These are phyloP conservation scores for Porites divaricata DNA, from an alignment of 92 coral and sea anemone genomes.

Conservation along the genomic window DNA sequence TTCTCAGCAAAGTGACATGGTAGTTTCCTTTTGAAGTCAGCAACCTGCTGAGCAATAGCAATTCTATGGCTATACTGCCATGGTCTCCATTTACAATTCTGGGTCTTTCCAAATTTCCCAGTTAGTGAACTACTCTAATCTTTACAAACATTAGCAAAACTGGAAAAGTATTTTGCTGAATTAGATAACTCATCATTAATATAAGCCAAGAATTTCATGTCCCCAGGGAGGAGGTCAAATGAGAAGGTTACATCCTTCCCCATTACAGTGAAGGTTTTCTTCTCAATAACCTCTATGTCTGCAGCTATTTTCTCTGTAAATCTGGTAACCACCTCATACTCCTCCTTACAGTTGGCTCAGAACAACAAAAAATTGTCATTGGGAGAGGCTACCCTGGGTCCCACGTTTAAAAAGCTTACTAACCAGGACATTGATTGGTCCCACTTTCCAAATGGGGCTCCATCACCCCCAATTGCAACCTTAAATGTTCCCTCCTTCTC, in stretches of 20 bases:
- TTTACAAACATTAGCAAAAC: slow-evolving; percentile 58
- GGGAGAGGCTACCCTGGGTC: slow-evolving; percentile 62
- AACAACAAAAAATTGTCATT: slow-evolving; percentile 40
- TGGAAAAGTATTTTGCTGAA: slow-evolving; percentile 55
- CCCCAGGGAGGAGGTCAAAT: too few relatives aligned
- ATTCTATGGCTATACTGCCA: slow-evolving; percentile 48
- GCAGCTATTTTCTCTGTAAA: slow-evolving; percentile 1
- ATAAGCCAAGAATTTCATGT: too few relatives aligned
- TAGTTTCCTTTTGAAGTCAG: too few relatives aligned
- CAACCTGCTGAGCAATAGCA: too few relatives aligned
- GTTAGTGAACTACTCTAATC: slow-evolving; percentile 14
- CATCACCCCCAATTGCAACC: slow-evolving; percentile 76
- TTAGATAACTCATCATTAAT: slow-evolving; percentile 57
- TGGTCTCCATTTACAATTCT: too few relatives aligned
- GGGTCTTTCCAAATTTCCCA: slow-evolving; percentile 52
- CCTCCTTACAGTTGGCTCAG: slow-evolving; percentile 50
- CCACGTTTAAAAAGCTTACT: slow-evolving; percentile 59
- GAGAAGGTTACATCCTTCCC: too few relatives aligned
- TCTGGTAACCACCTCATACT: slow-evolving; percentile 20
- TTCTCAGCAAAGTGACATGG: too few relatives aligned
- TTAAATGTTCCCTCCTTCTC: too few relatives aligned
- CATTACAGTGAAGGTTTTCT: too few relatives aligned
- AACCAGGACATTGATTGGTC: slow-evolving; percentile 52
- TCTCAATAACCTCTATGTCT: slow-evolving; percentile 32
- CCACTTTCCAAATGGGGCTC: too few relatives aligned